phyloP scores from a whole-genome alignment of 2,888 invertebrate genomes.

The Alitta virens region DNA sequence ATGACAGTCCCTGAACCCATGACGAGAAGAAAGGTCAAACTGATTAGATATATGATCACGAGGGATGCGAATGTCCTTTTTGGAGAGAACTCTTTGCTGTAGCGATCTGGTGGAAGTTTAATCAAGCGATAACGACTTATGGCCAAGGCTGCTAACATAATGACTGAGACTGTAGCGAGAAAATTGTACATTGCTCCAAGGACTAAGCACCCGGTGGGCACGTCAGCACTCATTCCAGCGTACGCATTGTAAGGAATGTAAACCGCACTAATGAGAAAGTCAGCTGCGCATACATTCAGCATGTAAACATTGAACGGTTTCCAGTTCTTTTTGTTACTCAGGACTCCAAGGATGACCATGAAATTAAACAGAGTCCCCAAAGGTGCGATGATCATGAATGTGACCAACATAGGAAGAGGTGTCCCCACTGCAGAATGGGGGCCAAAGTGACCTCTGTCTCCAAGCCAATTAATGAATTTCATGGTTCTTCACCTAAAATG shows the following conservation, averaged over 20 bases:
- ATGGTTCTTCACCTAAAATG: no score
- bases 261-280: constrained; percentile 13
- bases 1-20: not conserved
- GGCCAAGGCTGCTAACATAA: constrained; percentile 12
- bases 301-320: constrained; percentile 15
- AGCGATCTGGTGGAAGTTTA: constrained; percentile 6
- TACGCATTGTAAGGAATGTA: constrained; percentile 8
- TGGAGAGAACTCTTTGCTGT: not conserved
- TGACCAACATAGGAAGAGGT: not conserved
- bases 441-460: no score
- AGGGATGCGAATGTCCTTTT: constrained; percentile 5
- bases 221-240: not conserved
- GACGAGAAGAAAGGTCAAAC: not conserved
- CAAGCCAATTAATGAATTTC: no score
- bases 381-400: not conserved
- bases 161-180: not conserved
- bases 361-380: constrained; percentile 6
- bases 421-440: no score
- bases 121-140: constrained; percentile 14
- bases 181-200: constrained; percentile 1
- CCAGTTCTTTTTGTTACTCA: not conserved
- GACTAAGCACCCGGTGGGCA: constrained; percentile 1
- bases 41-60: constrained; percentile 4
- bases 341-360: constrained; percentile 1
- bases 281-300: constrained; percentile 7